A percentile compares a stretch with the other conserved stretches of the same genome.
Conservation (phyloP, 2,797 vertebrate species). For the Lepus townsendii region DNA sequence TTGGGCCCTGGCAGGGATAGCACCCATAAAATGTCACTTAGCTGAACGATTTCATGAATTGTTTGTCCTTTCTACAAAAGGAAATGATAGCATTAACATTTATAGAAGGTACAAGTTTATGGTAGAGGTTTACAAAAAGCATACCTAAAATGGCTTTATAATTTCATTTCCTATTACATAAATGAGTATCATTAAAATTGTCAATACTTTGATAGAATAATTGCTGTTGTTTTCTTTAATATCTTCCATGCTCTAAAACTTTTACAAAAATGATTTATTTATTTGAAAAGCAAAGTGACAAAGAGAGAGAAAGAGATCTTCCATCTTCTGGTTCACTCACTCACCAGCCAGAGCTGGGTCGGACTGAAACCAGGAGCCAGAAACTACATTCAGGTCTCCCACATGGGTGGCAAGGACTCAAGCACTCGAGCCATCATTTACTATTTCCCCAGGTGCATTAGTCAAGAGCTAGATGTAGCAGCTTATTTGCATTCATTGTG, state of each 20-base stretch:
- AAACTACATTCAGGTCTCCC: no score
- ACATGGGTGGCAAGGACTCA: no score
- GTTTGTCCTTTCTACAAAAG: constrained; percentile 20
- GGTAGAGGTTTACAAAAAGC: constrained; percentile 8
- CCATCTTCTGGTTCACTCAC: no score
- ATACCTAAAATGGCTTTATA: background rate
- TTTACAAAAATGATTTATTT: no score
- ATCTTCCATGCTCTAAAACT: background rate
- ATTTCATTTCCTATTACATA: constrained; percentile 51
- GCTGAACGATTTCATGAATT: constrained; percentile 45
- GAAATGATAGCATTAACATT: constrained; percentile 57
- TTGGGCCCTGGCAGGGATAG: background rate
- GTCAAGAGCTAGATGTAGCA: no score
- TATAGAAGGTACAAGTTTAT: background rate
- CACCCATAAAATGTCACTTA: constrained; percentile 51
- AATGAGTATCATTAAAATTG: constrained; percentile 7
- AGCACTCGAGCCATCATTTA: no score
- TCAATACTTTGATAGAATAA: background rate
- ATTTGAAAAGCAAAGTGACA: no score
- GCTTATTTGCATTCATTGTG: background rate
- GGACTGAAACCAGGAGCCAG: no score
- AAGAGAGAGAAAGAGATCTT: no score
- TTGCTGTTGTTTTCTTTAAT: background rate
- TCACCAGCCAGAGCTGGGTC: no score
- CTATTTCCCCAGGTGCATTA: no score